Percentiles rank a stretch among this genome's conserved stretches.
phyloP scores from a whole-genome alignment of 2,888 invertebrate genomes.

The Notodromas monacha region DNA sequence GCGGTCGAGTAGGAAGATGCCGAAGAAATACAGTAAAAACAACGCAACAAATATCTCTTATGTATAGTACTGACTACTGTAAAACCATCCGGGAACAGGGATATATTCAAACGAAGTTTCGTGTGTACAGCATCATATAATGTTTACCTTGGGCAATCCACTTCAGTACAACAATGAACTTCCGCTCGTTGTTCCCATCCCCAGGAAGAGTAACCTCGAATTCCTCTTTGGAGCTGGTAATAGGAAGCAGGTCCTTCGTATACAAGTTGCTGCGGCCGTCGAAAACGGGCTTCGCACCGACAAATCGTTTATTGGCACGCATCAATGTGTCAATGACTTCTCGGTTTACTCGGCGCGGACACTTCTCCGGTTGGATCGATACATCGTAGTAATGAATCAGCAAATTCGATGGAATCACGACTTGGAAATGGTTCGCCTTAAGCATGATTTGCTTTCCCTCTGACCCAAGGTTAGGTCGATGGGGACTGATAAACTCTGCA shows the following conservation, averaged over 20 bases:
- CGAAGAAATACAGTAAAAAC: no score
- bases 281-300: slow-evolving; percentile 84
- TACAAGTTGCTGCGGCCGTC: slow-evolving; percentile 96
- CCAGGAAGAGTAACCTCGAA: slow-evolving; percentile 63
- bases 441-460: slow-evolving; percentile 86
- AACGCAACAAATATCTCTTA: no score
- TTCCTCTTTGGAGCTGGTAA: no score
- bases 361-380: slow-evolving; percentile 95
- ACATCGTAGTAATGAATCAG: slow-evolving; percentile 98
- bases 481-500: slow-evolving; percentile 73
- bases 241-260: slow-evolving; percentile 81
- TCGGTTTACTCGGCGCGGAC: slow-evolving; percentile 74
- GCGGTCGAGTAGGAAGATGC: no score
- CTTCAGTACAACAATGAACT: slow-evolving; percentile 85
- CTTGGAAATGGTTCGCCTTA: slow-evolving; percentile 96
- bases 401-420: slow-evolving; percentile 89
- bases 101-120: no score
- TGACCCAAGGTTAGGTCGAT: slow-evolving; percentile 77
- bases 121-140: no score
- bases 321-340: slow-evolving; percentile 99
- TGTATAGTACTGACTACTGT: no score
- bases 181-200: slow-evolving; percentile 73
- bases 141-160: slow-evolving; percentile 95
- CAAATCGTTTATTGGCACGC: slow-evolving; percentile 78
- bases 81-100: no score